These are phyloP conservation scores for Papilio elwesi DNA, from an alignment of 2,888 invertebrate genomes.

Conservation along the genomic window DNA sequence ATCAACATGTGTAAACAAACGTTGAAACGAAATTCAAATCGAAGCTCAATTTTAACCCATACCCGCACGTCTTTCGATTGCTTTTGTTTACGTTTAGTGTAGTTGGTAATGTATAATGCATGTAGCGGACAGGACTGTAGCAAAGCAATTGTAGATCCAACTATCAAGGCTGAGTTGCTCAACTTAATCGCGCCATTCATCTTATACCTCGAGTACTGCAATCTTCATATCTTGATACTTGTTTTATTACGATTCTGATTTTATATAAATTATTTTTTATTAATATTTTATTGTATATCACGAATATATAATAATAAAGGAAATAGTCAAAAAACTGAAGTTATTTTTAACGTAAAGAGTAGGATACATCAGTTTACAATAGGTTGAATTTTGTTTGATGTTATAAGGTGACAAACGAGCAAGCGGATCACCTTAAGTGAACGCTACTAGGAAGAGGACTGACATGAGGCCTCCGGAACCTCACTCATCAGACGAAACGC, in stretches of 20 bases:
- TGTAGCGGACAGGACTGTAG: conserved; percentile 46
- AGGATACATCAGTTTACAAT: too few relatives aligned
- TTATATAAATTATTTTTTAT: too few relatives aligned
- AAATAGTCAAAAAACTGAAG: too few relatives aligned
- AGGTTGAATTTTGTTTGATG: too few relatives aligned
- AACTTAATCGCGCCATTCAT: conserved; percentile 65
- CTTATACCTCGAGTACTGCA: conserved; percentile 49
- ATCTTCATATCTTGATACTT: conserved; percentile 52
- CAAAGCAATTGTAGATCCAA: conserved; percentile 57
- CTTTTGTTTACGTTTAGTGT: conserved; percentile 19
- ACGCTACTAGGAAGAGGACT: too few relatives aligned
- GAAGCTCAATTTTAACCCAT: neutral
- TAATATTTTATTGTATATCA: too few relatives aligned
- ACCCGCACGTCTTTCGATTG: neutral
- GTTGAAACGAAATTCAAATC: neutral
- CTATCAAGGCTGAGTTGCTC: conserved; percentile 66
- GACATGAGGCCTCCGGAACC: too few relatives aligned
- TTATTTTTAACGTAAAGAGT: too few relatives aligned
- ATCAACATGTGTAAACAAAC: neutral
- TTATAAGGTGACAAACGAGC: too few relatives aligned
- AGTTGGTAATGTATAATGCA: conserved; percentile 30
- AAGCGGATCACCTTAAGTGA: too few relatives aligned
- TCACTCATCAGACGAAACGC: too few relatives aligned
- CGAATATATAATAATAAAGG: too few relatives aligned
- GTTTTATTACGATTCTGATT: neutral